Base-by-base conservation (phyloP, 2,113 vertebrate species). In the Brachirus orientalis region DNA sequence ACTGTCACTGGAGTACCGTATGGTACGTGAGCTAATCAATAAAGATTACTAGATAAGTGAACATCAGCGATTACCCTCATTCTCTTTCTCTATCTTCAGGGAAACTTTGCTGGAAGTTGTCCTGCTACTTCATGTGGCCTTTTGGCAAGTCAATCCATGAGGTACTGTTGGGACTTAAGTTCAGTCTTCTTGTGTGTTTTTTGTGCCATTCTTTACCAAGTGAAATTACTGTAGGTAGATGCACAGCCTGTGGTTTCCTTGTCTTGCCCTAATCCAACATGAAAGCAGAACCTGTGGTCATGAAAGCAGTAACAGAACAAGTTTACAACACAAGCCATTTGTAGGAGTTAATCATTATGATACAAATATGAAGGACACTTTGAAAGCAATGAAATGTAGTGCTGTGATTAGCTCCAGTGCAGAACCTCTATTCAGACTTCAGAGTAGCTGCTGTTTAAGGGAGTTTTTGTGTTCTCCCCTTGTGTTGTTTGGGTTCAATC, bases 101-200 rank as follows among this genome's bases (percentile, higher is more conserved):
- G 43, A 86, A 86, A 41, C 88, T 94, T 37, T 94, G 93, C 80
- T 92, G 87, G 92, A 84, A 89, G 45, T 81, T 96, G 67, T 90
- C 94, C 0, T n/a, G 89, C 13, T 94, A 95, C 80, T 96, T 95
- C 83, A 81, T 96, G 9, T 95, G 95, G 95, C 95, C 95, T 0
- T 95, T 97, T 8, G 94, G 95, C 54, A 96, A 94, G 80, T 89
- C 91, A 0, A 91, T 95, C 59, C 88, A 93, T 17, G 84, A 93
- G 90, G 91, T 91, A 73, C 6, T 8, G 46, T 47, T 44, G 61
- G 36, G 13, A 48, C 33, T 8, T 51, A 50, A 16, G 35, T 58
- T 67, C 4, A 43, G 52, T 62, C 36, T 3, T 20, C 14, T 17
- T 2, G 28, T 0, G 48, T 20, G 17, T 18, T 14, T 60, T 10